A percentile compares a stretch with the other conserved stretches of the same genome.
These are phyloP conservation scores for Mionectes macconnelli DNA, from an alignment of 2,113 vertebrate species.

Conservation along the genomic window DNA sequence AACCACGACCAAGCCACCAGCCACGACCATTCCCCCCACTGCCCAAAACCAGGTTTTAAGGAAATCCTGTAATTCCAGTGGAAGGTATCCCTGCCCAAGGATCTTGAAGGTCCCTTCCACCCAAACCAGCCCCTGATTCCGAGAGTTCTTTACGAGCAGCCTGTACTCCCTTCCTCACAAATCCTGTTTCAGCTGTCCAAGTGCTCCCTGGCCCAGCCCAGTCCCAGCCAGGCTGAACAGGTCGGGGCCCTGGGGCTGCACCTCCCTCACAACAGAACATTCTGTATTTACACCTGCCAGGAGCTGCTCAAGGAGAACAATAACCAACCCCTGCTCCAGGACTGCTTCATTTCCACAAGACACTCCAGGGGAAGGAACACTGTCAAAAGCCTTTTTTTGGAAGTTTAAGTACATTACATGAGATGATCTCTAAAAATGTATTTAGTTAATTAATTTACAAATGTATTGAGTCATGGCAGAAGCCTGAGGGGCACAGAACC, in stretches of 20 bases:
- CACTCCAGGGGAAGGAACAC: neutral
- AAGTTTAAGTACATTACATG: neutral
- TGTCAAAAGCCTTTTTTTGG: rapidly evolving
- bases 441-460: neutral
- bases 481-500: neutral
- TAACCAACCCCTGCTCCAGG: rapidly evolving
- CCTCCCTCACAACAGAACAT: neutral
- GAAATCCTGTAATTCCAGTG: neutral
- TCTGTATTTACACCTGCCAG: neutral
- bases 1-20: neutral
- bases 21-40: neutral
- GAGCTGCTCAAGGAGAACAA: neutral
- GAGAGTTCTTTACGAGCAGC: too few species aligned
- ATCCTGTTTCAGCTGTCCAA: neutral
- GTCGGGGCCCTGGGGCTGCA: neutral
- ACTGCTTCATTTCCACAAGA: neutral
- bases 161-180: neutral
- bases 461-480: neutral
- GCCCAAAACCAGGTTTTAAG: neutral
- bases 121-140: neutral
- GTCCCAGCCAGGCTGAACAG: neutral
- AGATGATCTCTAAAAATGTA: neutral
- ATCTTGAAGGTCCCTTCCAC: neutral
- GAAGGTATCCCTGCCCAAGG: neutral
- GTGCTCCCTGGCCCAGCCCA: rapidly evolving